Base-by-base conservation (phyloP, 2,797 vertebrate species). In the Brachyalestes nurse region DNA sequence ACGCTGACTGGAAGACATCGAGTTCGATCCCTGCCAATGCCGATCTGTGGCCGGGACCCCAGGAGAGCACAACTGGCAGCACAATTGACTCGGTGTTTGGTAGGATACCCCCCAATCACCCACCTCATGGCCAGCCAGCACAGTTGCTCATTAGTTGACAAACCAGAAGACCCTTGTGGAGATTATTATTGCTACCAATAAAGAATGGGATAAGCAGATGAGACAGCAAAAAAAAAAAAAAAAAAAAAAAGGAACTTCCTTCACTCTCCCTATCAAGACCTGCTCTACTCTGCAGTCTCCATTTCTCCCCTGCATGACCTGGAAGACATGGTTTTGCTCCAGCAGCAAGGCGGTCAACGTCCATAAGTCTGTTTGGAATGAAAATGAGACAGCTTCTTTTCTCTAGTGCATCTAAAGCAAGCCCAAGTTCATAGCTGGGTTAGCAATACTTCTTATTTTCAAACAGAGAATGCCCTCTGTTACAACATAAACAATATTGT, bases 251-350 rank as follows among this genome's bases (percentile, higher is more conserved):
- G 40, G 38, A 70, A 77, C 34, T 47, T 38, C 38, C 76, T 80
- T 72, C 57, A 9, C 0, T 14, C 21, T 12, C 42, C 76, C 16
- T 10, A 1, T 2, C 25, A 34, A 45, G 38, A 55, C 55, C 38
- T 5, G 10, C 61, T 42, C 69, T 78, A 60, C 40, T 81, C 61
- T 66, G 66, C 53, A 72, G 83, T 80, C 45, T 40, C 6, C 79
- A 23, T 45, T 34, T 75, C 34, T 74, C 72, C 69, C 53, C 51
- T n/a, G 23, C 10, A 5, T 61, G 51, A 75, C 28, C 64, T 40
- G 5, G n/a, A 74, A 77, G 61, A 21, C 51, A 72, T 38, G 72
- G 76, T 75, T 81, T 82, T 72, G 38, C 71, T 79, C 25, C n/a
- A 1, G 12, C 16, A 57, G 34, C 53, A 72, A 4, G 25, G 64